A percentile compares a stretch with the other conserved stretches of the same genome.
Evolutionary conservation across 2,888 invertebrate genomes (phyloP).

Genomic region (Galerucella nymphaeae): DNA sequence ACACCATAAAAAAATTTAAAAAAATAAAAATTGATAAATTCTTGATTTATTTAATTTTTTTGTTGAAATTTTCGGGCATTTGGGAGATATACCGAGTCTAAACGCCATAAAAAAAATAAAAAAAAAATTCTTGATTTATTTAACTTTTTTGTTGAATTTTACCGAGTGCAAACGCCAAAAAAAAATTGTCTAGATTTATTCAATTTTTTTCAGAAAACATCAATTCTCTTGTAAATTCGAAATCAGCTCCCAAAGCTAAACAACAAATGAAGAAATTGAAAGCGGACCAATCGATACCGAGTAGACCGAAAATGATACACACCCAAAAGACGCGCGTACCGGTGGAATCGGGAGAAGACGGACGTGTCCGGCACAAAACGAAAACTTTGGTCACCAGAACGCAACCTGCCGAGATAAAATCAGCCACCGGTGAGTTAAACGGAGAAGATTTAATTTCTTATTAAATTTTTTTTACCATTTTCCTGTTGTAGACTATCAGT

Average conservation of each 20-base stretch:
- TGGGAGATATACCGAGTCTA: too few species aligned
- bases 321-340: slow-evolving; percentile 74
- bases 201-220: slow-evolving; percentile 60
- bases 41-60: too few species aligned
- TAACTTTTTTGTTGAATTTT: too few species aligned
- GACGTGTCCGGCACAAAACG: slow-evolving; percentile 69
- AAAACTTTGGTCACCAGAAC: slow-evolving; percentile 70
- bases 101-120: too few species aligned
- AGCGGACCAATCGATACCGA: slow-evolving; percentile 60
- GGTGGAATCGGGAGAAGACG: slow-evolving; percentile 67
- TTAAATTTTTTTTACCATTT: background rate
- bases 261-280: slow-evolving; percentile 55
- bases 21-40: too few species aligned
- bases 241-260: slow-evolving; percentile 50
- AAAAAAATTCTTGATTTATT: too few species aligned
- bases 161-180: too few species aligned
- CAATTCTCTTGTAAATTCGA: slow-evolving; percentile 65
- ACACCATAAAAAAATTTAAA: too few species aligned
- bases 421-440: slow-evolving; percentile 56
- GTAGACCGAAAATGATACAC: slow-evolving; percentile 82
- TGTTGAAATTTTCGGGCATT: too few species aligned
- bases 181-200: too few species aligned
- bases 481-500: slow-evolving; percentile 29
- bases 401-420: slow-evolving; percentile 66
- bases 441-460: slow-evolving; percentile 12